phyloP scores from a whole-genome alignment of 2,113 vertebrate genomes.

The Hepsetus odoe region DNA sequence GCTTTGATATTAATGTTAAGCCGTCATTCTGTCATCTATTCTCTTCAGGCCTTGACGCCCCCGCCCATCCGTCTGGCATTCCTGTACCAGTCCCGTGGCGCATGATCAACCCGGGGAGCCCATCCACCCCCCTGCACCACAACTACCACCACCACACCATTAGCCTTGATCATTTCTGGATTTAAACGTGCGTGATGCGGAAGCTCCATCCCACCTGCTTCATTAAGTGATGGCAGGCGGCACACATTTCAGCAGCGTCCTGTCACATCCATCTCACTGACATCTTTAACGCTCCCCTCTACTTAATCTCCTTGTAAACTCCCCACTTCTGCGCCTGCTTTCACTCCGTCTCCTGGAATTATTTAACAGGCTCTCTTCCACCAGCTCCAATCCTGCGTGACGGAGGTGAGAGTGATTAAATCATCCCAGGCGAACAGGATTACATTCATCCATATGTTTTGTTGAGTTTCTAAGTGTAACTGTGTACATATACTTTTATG shows the following conservation, averaged over 20 bases:
- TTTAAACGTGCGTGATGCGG: conserved; percentile 54
- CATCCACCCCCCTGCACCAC: neutral
- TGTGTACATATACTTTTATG: too few species aligned
- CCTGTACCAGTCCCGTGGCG: neutral
- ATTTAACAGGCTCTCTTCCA: conserved; percentile 55
- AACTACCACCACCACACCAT: neutral
- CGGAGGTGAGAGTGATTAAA: neutral
- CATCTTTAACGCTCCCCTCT: conserved; percentile 59
- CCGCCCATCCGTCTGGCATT: neutral
- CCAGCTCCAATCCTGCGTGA: neutral
- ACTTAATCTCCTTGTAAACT: conserved; percentile 70
- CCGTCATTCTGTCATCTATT: neutral
- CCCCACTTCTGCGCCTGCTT: conserved; percentile 61
- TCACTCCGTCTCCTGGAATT: conserved; percentile 59
- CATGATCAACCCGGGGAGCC: neutral
- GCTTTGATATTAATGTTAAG: too few species aligned
- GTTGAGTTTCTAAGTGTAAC: too few species aligned
- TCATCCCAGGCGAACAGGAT: neutral
- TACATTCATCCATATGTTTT: too few species aligned
- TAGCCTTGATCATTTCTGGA: conserved; percentile 37
- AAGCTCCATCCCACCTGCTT: conserved; percentile 68
- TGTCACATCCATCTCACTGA: conserved; percentile 72
- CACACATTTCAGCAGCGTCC: conserved; percentile 69
- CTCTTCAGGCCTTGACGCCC: neutral
- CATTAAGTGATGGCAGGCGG: conserved; percentile 65